Base-by-base conservation (phyloP, 2,113 vertebrate genomes). In the Colius striatus region DNA sequence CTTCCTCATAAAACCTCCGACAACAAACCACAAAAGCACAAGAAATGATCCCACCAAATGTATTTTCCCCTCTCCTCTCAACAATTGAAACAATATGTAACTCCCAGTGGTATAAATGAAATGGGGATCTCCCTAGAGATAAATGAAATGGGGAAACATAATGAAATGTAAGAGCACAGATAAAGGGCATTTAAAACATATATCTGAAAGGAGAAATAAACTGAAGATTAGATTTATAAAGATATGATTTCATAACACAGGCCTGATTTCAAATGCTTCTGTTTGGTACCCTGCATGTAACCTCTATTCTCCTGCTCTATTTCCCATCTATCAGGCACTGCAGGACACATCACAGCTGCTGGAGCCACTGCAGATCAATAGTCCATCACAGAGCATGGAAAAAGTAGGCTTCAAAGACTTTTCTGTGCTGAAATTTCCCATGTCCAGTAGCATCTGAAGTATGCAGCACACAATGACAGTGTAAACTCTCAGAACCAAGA, bases 91-190 rank as follows among this genome's bases (percentile, higher is more conserved):
- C 0, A 0, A 7, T 47, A 65, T 1, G 36, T 2, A 87, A 60
- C 63, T 77, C 51, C 7, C 15, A 50, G 58, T 8, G 32, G 62
- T 25, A 21, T 0, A 32, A 89, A 70, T 15, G 13, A 78, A 83
- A 67, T 0, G 1, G 55, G 8, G 19, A 66, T n/a, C n/a, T n/a
- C n/a, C n/a, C n/a, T n/a, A n/a, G 3, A 57, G 38, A 87, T 4
- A 32, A 89, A 70, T 15, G 13, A 78, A 83, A 67, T 0, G 1
- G 55, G 8, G 19, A 66, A 74, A 60, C 16, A 18, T 7, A 74
- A 29, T 0, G 5, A 54, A 62, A 36, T 25, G 19, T 26, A 32
- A 60, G 10, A 19, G 25, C 20, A 74, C 22, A 90, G 7, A 67
- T 41, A 81, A 43, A 30, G 19, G 23, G 5, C 16, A 48, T 61